Evolutionary conservation across 1,140 invertebrate genomes (phyloP).

Genomic region (Drosophila kohkoa): DNA sequence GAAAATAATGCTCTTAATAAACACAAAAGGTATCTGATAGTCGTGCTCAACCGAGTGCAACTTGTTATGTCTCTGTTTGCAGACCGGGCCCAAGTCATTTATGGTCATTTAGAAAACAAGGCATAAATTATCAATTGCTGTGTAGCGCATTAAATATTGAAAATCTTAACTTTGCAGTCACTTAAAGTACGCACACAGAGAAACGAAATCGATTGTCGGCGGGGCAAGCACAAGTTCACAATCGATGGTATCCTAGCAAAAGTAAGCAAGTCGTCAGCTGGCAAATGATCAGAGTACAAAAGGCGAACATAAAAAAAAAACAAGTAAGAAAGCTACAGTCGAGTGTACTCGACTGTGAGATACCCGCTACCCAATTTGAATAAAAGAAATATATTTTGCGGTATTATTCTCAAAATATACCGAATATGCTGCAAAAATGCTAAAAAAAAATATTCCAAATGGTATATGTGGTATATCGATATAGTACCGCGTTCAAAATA

Average conservation of each 20-base stretch:
- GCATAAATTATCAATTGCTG: conserved; percentile 69
- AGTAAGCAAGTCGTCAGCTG: conserved; percentile 31
- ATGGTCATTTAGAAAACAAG: conserved; percentile 61
- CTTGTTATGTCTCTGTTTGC: not conserved
- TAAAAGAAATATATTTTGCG: too few species aligned
- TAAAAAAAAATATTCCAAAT: too few species aligned
- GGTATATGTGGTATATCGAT: too few species aligned
- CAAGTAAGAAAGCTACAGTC: too few species aligned
- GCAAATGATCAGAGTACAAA: conserved; percentile 32
- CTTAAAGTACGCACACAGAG: not conserved
- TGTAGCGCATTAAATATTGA: conserved; percentile 66
- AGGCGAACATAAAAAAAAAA: too few species aligned
- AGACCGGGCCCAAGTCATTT: conserved; percentile 39
- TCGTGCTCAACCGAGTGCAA: not conserved
- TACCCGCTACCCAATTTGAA: too few species aligned
- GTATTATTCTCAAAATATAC: too few species aligned
- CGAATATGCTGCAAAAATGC: too few species aligned
- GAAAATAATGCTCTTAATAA: not conserved
- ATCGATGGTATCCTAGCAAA: conserved; percentile 40
- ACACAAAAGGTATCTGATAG: not conserved
- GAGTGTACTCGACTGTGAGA: too few species aligned
- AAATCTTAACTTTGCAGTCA: conserved; percentile 14
- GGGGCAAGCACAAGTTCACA: conserved; percentile 1
- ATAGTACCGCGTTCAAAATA: too few species aligned
- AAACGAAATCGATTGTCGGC: conserved; percentile 1